Evolutionary conservation across 2,888 invertebrate species (phyloP).

Genomic region (Habrosyne pyritoides): DNA sequence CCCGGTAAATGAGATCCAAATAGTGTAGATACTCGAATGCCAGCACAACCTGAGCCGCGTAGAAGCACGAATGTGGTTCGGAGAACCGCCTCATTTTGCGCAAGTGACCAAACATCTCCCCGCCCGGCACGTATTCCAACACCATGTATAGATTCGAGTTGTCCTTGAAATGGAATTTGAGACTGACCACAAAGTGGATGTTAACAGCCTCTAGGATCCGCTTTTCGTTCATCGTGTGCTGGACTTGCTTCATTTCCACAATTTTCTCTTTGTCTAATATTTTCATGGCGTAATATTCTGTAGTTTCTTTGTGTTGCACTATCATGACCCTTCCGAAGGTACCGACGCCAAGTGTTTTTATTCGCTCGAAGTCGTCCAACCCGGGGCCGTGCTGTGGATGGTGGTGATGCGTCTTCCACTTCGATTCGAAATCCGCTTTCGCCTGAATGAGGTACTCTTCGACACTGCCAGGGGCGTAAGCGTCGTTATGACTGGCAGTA

Average conservation of each 20-base stretch:
- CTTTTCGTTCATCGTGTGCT: slow-evolving; percentile 99
- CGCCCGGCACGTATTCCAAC: slow-evolving; percentile 99
- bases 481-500: slow-evolving; percentile 98
- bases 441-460: slow-evolving; percentile 99
- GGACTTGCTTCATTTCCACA: slow-evolving; percentile 99
- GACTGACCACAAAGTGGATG: slow-evolving; percentile 99
- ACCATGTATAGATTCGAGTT: slow-evolving; percentile 99
- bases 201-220: slow-evolving; percentile 99
- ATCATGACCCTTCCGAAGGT: slow-evolving; percentile 99
- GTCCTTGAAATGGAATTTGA: slow-evolving; percentile 99
- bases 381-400: slow-evolving; percentile 96
- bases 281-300: slow-evolving; percentile 99
- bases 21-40: slow-evolving; percentile 99
- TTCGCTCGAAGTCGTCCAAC: slow-evolving; percentile 98
- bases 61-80: slow-evolving; percentile 99
- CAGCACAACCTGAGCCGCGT: slow-evolving; percentile 99
- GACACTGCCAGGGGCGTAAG: slow-evolving; percentile 99
- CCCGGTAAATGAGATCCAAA: slow-evolving; percentile 99
- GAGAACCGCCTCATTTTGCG: slow-evolving; percentile 99
- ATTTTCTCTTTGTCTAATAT: slow-evolving; percentile 99
- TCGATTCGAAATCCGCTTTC: slow-evolving; percentile 98
- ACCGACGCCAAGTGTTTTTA: slow-evolving; percentile 99
- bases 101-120: slow-evolving; percentile 99
- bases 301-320: slow-evolving; percentile 98
- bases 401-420: slow-evolving; percentile 93